Conservation (phyloP, 1,140 invertebrate species). For the Drosophila pseudoobscura region DNA sequence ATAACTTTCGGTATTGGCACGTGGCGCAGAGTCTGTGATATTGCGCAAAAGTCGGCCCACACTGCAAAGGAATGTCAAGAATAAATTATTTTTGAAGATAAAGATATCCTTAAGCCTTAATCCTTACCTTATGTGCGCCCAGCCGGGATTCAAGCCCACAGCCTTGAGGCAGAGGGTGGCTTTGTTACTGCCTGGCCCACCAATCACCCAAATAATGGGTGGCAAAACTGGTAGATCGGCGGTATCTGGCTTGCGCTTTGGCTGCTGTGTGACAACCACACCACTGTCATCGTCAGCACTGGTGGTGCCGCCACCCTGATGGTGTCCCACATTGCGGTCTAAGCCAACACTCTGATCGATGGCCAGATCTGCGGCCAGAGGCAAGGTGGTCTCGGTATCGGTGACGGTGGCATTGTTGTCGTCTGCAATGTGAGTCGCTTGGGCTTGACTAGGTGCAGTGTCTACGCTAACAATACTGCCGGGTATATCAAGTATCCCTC, state of each 20-base stretch:
- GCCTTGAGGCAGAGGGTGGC: slow-evolving; percentile 88
- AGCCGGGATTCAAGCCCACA: slow-evolving; percentile 87
- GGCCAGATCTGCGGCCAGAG: slow-evolving; percentile 33
- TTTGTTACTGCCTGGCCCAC: slow-evolving; percentile 92
- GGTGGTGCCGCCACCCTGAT: slow-evolving; percentile 19
- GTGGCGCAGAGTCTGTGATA: slow-evolving; percentile 86
- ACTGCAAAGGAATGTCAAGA: slow-evolving; percentile 78
- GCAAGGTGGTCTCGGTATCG: slow-evolving; percentile 11
- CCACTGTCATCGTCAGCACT: slow-evolving; percentile 58
- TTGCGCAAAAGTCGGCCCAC: slow-evolving; percentile 88
- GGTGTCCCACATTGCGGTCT: slow-evolving; percentile 9
- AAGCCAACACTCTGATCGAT: slow-evolving; percentile 14
- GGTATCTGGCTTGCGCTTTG: slow-evolving; percentile 67
- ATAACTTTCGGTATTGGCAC: slow-evolving; percentile 84
- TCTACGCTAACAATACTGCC: slow-evolving; percentile 86
- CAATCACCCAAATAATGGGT: slow-evolving; percentile 91
- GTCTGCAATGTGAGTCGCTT: slow-evolving; percentile 78
- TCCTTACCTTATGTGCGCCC: slow-evolving; percentile 88
- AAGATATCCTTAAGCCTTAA: neutral
- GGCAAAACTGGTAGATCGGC: slow-evolving; percentile 82
- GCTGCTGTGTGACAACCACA: slow-evolving; percentile 68
- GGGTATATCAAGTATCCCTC: slow-evolving; percentile 85
- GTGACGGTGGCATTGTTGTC: slow-evolving; percentile 13
- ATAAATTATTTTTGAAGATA: neutral
- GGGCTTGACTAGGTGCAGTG: slow-evolving; percentile 84